Conservation (phyloP, 1,140 invertebrate species). For the Lepidurus couesii region DNA sequence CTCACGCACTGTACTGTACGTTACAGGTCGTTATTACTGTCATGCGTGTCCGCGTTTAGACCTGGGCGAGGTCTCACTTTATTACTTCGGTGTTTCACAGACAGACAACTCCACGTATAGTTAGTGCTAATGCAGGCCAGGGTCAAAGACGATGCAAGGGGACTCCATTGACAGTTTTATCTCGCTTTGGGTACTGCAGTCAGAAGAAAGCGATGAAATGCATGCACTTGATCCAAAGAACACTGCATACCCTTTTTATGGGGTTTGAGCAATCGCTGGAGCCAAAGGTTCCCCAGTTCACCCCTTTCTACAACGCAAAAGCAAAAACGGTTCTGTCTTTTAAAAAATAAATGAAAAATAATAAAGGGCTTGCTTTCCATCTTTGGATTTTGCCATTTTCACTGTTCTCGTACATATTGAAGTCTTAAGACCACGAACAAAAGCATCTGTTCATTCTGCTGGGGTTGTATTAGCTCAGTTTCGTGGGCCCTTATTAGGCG, state of each 20-base stretch:
- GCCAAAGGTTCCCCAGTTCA: background rate
- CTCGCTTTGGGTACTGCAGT: background rate
- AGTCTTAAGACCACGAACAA: background rate
- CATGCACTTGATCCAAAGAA: background rate
- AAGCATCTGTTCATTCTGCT: background rate
- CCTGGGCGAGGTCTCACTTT: background rate
- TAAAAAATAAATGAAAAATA: too few species aligned
- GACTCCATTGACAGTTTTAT: background rate
- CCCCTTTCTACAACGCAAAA: background rate
- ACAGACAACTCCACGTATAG: background rate
- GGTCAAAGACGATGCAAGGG: background rate
- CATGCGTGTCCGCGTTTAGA: too few species aligned
- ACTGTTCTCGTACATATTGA: too few species aligned
- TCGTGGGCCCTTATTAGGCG: background rate
- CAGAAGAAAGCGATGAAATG: background rate
- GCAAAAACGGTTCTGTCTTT: too few species aligned
- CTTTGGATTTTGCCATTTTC: too few species aligned
- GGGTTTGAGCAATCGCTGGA: background rate
- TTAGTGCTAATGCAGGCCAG: slow-evolving; percentile 11
- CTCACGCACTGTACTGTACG: too few species aligned
- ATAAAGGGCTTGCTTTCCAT: too few species aligned
- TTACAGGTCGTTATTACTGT: too few species aligned
- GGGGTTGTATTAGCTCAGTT: background rate
- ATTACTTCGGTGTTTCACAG: background rate
- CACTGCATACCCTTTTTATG: background rate